A percentile compares a stretch with the other conserved stretches of the same genome.
Conservation (phyloP, 2,113 vertebrate genomes). For the Pleuronectes platessa region DNA sequence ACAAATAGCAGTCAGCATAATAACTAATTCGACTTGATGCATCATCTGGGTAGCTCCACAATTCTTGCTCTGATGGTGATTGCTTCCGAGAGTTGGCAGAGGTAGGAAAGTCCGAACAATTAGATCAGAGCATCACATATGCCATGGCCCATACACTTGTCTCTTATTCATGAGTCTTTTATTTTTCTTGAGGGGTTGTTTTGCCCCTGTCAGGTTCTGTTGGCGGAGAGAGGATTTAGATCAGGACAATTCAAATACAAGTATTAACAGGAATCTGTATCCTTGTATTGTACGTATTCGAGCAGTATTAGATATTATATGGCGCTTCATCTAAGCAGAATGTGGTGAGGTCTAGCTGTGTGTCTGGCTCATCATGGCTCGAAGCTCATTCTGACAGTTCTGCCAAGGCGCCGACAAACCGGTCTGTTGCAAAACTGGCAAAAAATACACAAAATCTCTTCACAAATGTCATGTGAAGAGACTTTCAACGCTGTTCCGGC, state of each 20-base stretch:
- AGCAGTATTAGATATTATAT: constrained; percentile 23
- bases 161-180: constrained; percentile 48
- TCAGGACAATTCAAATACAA: constrained; percentile 13
- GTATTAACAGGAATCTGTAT: constrained; percentile 14
- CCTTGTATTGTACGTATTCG: not conserved
- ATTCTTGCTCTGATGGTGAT: constrained; percentile 40
- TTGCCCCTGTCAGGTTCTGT: constrained; percentile 6
- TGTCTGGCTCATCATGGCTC: constrained; percentile 2
- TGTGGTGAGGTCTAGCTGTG: not conserved
- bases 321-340: not conserved
- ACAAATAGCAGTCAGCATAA: constrained; percentile 42
- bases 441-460: not conserved
- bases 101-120: constrained; percentile 55
- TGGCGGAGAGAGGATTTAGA: constrained; percentile 16
- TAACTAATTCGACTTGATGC: constrained; percentile 52
- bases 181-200: constrained; percentile 18
- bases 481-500: not conserved
- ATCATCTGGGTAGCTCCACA: constrained; percentile 42
- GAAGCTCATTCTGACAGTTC: constrained; percentile 10
- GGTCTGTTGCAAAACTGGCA: constrained; percentile 1
- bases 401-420: not conserved
- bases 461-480: not conserved
- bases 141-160: constrained; percentile 28
- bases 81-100: constrained; percentile 56
- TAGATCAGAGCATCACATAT: constrained; percentile 41